Evolutionary conservation across 2,888 invertebrate genomes (phyloP).

Genomic region (Steinernema hermaphroditum): DNA sequence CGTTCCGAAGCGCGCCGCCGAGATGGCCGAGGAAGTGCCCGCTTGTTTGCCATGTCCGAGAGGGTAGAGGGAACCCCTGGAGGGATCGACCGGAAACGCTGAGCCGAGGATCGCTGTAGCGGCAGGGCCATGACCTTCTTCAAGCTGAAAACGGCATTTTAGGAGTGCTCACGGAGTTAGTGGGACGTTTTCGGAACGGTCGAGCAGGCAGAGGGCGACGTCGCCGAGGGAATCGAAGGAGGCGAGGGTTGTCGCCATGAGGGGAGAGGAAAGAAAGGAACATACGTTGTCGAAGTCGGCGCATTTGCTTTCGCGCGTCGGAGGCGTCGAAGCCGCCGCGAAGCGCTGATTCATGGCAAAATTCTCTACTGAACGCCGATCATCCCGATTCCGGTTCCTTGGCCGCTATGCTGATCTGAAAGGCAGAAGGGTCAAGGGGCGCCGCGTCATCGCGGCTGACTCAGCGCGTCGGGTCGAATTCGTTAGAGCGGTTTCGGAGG

Average conservation of each 20-base stretch:
- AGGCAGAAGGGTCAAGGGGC: background rate
- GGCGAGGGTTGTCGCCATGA: background rate
- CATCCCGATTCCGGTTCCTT: slow-evolving; percentile 11
- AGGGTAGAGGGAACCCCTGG: background rate
- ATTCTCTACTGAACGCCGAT: background rate
- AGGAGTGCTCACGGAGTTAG: background rate
- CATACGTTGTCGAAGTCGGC: slow-evolving; percentile 22
- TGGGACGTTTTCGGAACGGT: background rate
- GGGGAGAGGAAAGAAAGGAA: background rate
- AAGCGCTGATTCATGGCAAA: slow-evolving; percentile 13
- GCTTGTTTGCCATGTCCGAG: slow-evolving; percentile 1
- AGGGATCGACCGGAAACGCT: background rate
- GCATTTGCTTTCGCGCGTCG: slow-evolving; percentile 2
- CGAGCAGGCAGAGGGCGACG: background rate
- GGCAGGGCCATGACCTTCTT: background rate
- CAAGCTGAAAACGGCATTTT: background rate
- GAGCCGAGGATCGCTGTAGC: background rate
- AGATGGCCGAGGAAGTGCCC: background rate
- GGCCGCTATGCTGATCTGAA: background rate
- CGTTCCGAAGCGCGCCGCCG: slow-evolving; percentile 14
- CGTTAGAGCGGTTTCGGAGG: background rate
- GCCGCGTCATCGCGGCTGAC: background rate
- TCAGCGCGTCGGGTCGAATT: slow-evolving; percentile 3
- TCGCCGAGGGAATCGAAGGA: background rate
- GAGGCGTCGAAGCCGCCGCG: background rate